Conservation (phyloP, 2,113 vertebrate species). For the Amblyornis subalaris region DNA sequence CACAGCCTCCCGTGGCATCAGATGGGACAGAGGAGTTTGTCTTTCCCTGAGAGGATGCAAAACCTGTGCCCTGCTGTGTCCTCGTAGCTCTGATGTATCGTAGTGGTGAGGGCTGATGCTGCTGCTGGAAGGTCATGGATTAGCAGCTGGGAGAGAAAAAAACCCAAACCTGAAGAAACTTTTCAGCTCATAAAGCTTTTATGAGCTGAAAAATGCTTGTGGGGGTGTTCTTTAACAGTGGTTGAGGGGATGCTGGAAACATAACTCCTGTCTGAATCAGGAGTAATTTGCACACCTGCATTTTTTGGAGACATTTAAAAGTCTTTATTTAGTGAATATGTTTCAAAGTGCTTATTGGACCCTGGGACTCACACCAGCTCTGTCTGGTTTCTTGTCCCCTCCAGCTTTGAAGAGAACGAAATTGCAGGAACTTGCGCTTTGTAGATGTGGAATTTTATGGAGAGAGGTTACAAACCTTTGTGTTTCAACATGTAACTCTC, state of each 20-base stretch:
- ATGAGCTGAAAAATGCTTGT: constrained; percentile 70
- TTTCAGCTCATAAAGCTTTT: constrained; percentile 73
- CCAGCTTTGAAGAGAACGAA: constrained; percentile 4
- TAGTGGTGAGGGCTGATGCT: background rate
- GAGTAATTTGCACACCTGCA: constrained; percentile 76
- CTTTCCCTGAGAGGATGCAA: background rate
- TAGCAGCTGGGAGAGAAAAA: constrained; percentile 16
- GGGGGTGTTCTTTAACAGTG: constrained; percentile 59
- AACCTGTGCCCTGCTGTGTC: background rate
- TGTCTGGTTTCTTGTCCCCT: constrained; percentile 54
- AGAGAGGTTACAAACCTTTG: constrained; percentile 31
- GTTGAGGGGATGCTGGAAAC: constrained; percentile 60
- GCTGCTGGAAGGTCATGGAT: constrained; percentile 31
- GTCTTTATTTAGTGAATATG: constrained; percentile 49
- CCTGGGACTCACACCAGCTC: constrained; percentile 16
- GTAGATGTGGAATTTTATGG: constrained; percentile 33
- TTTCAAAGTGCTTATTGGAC: constrained; percentile 42
- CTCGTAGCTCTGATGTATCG: background rate
- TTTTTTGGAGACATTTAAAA: constrained; percentile 67
- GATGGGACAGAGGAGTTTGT: background rate
- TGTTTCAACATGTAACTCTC: constrained; percentile 45
- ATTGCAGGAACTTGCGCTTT: constrained; percentile 19
- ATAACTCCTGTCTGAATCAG: constrained; percentile 61
- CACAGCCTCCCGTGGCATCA: background rate
- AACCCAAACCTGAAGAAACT: constrained; percentile 52